These are phyloP conservation scores for zebrafish (Danio rerio) DNA, from an alignment of 2,113 vertebrate species.

Conservation along the genomic window DNA sequence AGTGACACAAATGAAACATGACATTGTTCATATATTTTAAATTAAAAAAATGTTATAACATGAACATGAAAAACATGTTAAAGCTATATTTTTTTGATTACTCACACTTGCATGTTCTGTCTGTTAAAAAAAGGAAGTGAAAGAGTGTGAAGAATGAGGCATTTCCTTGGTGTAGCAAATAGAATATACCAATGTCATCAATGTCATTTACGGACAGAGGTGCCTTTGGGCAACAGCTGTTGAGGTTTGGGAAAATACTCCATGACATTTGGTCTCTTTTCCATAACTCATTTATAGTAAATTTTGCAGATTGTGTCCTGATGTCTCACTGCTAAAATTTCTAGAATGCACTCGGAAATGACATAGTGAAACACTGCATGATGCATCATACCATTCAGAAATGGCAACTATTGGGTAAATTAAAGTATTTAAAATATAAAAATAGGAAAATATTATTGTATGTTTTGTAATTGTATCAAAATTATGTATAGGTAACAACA, in stretches of 20 bases:
- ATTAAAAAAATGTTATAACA: no score
- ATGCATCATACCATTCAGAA: neutral
- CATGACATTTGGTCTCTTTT: conserved; percentile 53
- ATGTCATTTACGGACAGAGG: conserved; percentile 73
- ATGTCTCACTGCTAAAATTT: neutral
- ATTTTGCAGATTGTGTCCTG: neutral
- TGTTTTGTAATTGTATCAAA: no score
- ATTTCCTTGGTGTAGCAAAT: conserved; percentile 65
- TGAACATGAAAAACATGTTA: no score
- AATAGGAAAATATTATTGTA: neutral
- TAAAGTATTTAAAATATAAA: neutral
- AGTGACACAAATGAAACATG: no score
- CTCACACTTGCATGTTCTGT: conserved; percentile 27
- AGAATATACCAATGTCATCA: conserved; percentile 59
- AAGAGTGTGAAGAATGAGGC: conserved; percentile 60
- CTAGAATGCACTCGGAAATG: neutral
- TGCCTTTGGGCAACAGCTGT: conserved; percentile 57
- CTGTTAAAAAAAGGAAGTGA: conserved; percentile 73
- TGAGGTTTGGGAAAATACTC: conserved; percentile 74
- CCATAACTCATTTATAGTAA: neutral
- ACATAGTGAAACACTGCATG: conserved; percentile 8
- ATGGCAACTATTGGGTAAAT: neutral
- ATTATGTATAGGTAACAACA: no score
- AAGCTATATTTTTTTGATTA: neutral
- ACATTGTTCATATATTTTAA: no score